Evolutionary conservation across 2,113 vertebrate genomes (phyloP).

Genomic region (Nothoprocta perdicaria): DNA sequence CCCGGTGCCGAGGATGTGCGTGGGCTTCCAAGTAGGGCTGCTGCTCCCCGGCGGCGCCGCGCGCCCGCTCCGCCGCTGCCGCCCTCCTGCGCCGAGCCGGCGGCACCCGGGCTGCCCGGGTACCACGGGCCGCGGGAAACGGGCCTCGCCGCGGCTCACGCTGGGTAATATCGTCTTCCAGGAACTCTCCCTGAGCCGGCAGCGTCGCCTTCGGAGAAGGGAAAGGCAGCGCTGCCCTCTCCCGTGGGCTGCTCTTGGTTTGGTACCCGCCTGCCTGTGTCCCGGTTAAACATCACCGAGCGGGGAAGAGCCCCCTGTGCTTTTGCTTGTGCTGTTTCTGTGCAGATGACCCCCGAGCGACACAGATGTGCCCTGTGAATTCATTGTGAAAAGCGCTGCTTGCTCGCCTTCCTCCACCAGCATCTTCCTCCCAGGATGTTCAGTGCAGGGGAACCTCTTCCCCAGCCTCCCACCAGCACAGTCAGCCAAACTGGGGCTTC

Average conservation of each 20-base stretch:
- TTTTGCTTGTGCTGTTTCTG: conserved; percentile 1
- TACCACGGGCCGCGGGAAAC: neutral
- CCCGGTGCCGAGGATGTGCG: neutral
- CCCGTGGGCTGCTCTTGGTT: fast-evolving
- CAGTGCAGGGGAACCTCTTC: no score
- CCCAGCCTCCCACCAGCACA: no score
- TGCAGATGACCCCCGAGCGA: neutral
- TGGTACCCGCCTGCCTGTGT: fast-evolving
- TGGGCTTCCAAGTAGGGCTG: neutral
- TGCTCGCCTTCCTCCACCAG: neutral
- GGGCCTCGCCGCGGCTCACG: neutral
- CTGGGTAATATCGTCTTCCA: neutral
- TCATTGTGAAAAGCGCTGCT: neutral
- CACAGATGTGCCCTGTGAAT: neutral
- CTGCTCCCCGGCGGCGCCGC: no score
- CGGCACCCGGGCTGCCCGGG: neutral
- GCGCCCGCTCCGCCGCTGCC: neutral
- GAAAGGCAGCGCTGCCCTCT: neutral
- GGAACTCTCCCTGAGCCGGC: neutral
- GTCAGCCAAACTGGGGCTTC: neutral
- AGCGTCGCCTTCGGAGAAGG: neutral
- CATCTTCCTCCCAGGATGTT: neutral
- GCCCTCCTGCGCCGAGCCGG: neutral
- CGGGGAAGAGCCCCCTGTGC: neutral
- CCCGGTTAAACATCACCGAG: neutral